Conservation (phyloP, 2,797 vertebrate species). For the Acipenser oxyrinchus region DNA sequence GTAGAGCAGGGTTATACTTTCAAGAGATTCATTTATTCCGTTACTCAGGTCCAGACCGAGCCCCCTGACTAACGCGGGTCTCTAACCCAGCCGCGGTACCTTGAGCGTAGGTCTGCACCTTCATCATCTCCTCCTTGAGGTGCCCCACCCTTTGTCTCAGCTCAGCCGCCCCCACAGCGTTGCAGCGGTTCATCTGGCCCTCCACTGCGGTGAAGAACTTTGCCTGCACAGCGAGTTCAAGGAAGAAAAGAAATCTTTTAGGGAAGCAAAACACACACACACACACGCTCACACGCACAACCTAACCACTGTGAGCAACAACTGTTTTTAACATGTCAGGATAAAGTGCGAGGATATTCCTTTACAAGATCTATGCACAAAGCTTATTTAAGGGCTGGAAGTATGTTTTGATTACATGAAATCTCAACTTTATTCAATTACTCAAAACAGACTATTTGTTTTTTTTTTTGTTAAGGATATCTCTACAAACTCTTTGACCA, state of each 20-base stretch:
- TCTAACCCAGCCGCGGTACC: constrained; percentile 9
- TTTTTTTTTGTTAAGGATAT: background rate
- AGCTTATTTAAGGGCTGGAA: too few relatives aligned
- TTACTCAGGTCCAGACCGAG: background rate
- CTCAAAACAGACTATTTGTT: background rate
- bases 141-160: constrained; percentile 29
- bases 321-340: too few relatives aligned
- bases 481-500: background rate
- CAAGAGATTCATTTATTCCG: background rate
- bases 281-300: constrained; percentile 14
- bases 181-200: constrained; percentile 34
- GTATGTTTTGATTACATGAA: too few relatives aligned
- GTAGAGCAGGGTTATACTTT: background rate
- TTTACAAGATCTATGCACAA: too few relatives aligned
- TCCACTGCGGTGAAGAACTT: constrained; percentile 31
- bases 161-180: constrained; percentile 29
- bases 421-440: too few relatives aligned
- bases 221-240: constrained; percentile 22
- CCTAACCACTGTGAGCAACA: constrained; percentile 19
- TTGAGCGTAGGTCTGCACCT: constrained; percentile 21
- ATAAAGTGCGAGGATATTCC: too few relatives aligned
- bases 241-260: background rate
- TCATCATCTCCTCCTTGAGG: constrained; percentile 30
- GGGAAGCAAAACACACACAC: too few relatives aligned
- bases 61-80: background rate